Conservation (phyloP, 2,888 invertebrate genomes). For the Macaria liturata region DNA sequence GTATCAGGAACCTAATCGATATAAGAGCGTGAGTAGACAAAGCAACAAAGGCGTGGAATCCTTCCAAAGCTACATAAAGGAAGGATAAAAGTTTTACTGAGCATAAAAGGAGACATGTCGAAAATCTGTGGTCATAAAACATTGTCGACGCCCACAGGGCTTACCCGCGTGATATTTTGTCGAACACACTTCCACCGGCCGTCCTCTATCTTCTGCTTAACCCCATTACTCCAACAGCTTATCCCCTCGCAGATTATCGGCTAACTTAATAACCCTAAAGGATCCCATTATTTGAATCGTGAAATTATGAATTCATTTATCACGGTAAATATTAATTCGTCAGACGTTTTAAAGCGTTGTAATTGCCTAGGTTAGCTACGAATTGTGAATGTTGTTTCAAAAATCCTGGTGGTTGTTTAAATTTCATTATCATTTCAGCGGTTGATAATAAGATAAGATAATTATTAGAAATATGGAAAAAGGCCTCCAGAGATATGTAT, state of each 20-base stretch:
- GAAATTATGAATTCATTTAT: constrained; percentile 36
- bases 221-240: constrained; percentile 30
- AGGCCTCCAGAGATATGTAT: constrained; percentile 1
- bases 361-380: constrained; percentile 20
- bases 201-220: constrained; percentile 23
- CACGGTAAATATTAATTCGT: constrained; percentile 26
- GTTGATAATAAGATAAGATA: too few relatives aligned
- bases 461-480: constrained; percentile 13
- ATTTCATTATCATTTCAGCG: too few relatives aligned
- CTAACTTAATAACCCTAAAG: constrained; percentile 38
- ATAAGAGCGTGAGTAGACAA: constrained; percentile 39
- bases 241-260: constrained; percentile 36
- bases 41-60: constrained; percentile 50
- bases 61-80: constrained; percentile 46
- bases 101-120: constrained; percentile 66
- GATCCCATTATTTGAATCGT: constrained; percentile 34
- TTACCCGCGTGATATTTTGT: constrained; percentile 38
- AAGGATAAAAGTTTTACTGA: constrained; percentile 67
- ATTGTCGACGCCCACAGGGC: constrained; percentile 42
- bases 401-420: too few relatives aligned
- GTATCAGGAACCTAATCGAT: constrained; percentile 11
- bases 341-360: constrained; percentile 29
- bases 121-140: constrained; percentile 69
- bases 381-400: too few relatives aligned
- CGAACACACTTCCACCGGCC: constrained; percentile 15